Base-by-base conservation (phyloP, 2,888 invertebrate genomes). In the Ephialtes manifestator region DNA sequence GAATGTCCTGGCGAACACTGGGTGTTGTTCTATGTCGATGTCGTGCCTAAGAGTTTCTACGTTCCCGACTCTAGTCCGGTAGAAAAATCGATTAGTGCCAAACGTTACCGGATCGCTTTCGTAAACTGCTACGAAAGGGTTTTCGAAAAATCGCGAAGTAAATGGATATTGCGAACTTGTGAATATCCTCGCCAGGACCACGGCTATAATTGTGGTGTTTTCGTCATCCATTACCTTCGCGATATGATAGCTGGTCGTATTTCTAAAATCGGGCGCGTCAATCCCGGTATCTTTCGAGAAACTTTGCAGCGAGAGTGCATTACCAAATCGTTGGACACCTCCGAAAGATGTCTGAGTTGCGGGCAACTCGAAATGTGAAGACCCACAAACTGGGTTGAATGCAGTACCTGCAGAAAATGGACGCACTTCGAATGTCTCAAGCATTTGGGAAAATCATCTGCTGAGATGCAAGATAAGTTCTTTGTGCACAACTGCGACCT, bases 151-250 rank as follows among this genome's bases (percentile, higher is more conserved):
- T 83, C 78, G 18, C 31, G 48, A n/a, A 35, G 11, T 28, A 31
- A 43, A 35, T 77, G 60, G 43, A 35, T 48, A 5, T 10, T 70
- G 20, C 15, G 51, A 18, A 18, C 35, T 8, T 18, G 51, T 35
- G 8, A 46, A 63, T 71, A 83, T 68, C 75, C 67, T 43, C 28
- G 35, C 18, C 78, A 83, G 63, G 46, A 48, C 2, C 74, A 83
- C 46, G 74, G 78, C 7, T 79, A 79, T 24, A 83, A 83, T 72
- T 83, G 83, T 24, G 74, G 83, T n/a, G 20, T 83, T 10, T 83
- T 83, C 20, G 72, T 83, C 2, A 51, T 79, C 7, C 68, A 83
- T 46, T 83, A 72, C 51, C 31, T 79, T 46, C 55, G 43, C 35
- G 46, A 67, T 28, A 78, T 83, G 39, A 13, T 68, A 3, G 31